These are phyloP conservation scores for Perizoma affinitatum DNA, from an alignment of 2,888 invertebrate species.

Conservation along the genomic window DNA sequence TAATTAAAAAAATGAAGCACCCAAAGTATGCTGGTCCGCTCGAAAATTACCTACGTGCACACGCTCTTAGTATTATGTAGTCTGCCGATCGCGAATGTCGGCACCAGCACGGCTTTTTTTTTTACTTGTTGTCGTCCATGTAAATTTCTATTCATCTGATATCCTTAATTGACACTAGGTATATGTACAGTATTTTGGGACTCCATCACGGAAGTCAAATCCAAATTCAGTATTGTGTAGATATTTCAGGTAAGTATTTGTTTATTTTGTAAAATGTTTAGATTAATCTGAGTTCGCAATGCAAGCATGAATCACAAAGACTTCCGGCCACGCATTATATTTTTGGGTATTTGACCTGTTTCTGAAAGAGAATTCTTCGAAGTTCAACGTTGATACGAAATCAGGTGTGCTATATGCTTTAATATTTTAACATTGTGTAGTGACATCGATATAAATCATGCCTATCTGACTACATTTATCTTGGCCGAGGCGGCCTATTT, in stretches of 20 bases:
- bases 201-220: too few species aligned
- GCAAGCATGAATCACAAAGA: constrained; percentile 62
- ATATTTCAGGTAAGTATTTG: background rate
- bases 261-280: background rate
- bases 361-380: constrained; percentile 56
- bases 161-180: too few species aligned
- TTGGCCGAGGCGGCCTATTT: constrained; percentile 47
- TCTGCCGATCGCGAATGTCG: too few species aligned
- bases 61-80: too few species aligned
- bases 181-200: too few species aligned
- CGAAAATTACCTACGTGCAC: too few species aligned
- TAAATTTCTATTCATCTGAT: too few species aligned
- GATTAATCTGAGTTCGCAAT: constrained; percentile 45
- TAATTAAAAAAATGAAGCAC: too few species aligned
- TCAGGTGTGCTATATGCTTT: constrained; percentile 39
- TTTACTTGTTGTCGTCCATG: too few species aligned
- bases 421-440: constrained; percentile 37
- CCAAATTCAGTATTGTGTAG: background rate
- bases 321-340: constrained; percentile 60
- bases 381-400: constrained; percentile 50
- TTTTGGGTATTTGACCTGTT: constrained; percentile 63
- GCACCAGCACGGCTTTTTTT: too few species aligned
- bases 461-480: constrained; percentile 41
- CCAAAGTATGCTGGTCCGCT: too few species aligned
- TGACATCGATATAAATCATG: constrained; percentile 44